phyloP scores from a whole-genome alignment of 2,888 invertebrate genomes.

The Imbricaverruca yamaguchii region DNA sequence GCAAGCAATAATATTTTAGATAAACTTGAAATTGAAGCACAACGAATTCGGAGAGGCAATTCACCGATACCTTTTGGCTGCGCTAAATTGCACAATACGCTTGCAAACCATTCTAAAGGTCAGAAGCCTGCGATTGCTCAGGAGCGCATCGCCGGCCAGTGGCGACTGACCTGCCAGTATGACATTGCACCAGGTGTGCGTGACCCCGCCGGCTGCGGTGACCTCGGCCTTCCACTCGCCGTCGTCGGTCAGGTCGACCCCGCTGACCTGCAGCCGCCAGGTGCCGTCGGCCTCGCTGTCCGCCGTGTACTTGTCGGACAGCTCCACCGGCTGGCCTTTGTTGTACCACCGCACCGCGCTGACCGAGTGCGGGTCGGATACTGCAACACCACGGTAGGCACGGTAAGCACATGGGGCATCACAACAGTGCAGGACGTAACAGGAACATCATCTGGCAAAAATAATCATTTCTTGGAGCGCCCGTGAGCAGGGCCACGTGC shows the following conservation, averaged over 20 bases:
- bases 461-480: too few relatives aligned
- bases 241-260: conserved; percentile 70
- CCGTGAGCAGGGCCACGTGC: too few relatives aligned
- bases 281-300: conserved; percentile 76
- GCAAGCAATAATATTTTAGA: too few relatives aligned
- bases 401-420: too few relatives aligned
- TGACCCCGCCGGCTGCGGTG: conserved; percentile 29
- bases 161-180: conserved; percentile 32
- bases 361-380: conserved; percentile 28
- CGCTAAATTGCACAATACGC: too few relatives aligned
- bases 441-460: too few relatives aligned
- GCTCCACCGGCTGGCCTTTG: conserved; percentile 47
- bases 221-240: conserved; percentile 48
- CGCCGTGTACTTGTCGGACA: conserved; percentile 55
- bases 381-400: conserved; percentile 11
- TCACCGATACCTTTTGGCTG: too few relatives aligned
- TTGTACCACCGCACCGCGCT: conserved; percentile 30
- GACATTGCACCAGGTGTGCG: conserved; percentile 30
- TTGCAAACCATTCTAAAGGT: too few relatives aligned
- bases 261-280: conserved; percentile 64
- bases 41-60: too few relatives aligned
- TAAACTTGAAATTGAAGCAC: too few relatives aligned
- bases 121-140: too few relatives aligned
- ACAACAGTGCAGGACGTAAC: too few relatives aligned
- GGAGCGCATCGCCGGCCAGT: background rate